Evolutionary conservation across 1,140 invertebrate species (phyloP), one percentile per base, ranked within the genome.

Genomic region (Parasteatoda tepidariorum): DNA sequence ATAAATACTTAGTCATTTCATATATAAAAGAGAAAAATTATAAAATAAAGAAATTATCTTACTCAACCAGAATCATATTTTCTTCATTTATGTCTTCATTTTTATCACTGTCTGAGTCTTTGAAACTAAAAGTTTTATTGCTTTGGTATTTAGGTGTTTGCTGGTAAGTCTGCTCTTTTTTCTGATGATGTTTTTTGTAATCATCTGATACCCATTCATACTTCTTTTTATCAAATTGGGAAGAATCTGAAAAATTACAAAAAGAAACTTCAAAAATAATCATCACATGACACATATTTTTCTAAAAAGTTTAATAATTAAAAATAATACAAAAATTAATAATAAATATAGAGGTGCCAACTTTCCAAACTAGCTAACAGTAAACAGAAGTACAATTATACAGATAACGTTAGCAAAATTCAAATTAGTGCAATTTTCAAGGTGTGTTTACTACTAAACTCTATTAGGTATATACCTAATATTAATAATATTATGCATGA

Each of bases 81-180:
- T 48, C 15, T 11, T 82, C 78, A 59, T 68, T 64, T 38, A 68
- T 34, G n/a, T 66, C 18, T 13, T 30, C 24, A n/a, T 24, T 68
- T 7, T 11, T 30, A n/a, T 33, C 34, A 0, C 24, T 6, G 1
- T 70, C 55, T 4, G 67, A 48, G 48, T 68, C 78, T 54, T 61
- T 82, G 26, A 82, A 82, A 26, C 78, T 82, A 30, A 82, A 82
- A 24, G 24, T 70, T 28, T 55, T 64, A 48, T 31, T 71, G 31
- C 55, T 82, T n/a, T 64, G 26, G n/a, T 68, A 7, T 13, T 18
- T 31, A 11, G 18, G 48, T 7, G 26, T 31, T 57, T 15, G 30
- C 28, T 55, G 41, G 3, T 68, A n/a, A 3, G 2, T 13, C 13
- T 57, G 38, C 4, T 48, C 9, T 48, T 48, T 48, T 48, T n/a